A percentile compares a stretch with the other conserved stretches of the same genome.
Conservation (phyloP, 2,113 vertebrate genomes). For the Dipodomys ordii region DNA sequence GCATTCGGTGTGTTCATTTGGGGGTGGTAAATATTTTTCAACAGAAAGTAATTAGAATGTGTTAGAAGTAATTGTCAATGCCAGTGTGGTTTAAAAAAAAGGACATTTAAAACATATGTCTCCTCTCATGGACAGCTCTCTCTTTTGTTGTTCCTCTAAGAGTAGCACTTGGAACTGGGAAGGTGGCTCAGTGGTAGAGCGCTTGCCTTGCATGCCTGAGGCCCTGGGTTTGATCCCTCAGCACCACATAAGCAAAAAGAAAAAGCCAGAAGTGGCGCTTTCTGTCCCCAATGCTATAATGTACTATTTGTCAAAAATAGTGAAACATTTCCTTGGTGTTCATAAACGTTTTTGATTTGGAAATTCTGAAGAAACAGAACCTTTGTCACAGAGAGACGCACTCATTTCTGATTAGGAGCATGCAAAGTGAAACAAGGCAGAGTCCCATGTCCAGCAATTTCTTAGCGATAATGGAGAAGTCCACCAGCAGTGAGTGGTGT, state of each 20-base stretch:
- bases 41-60: not conserved
- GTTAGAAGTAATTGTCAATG: not conserved
- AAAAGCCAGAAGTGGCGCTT: not conserved
- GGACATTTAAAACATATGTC: not conserved
- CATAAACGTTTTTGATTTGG: constrained; percentile 8
- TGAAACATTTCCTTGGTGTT: not conserved
- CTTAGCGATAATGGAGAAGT: rapidly evolving
- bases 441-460: not conserved
- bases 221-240: too few relatives aligned
- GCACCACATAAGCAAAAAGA: too few relatives aligned
- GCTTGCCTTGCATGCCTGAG: too few relatives aligned
- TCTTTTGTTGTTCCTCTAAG: not conserved
- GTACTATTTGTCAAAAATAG: not conserved
- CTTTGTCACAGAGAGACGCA: not conserved
- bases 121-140: not conserved
- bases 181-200: too few relatives aligned
- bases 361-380: not conserved
- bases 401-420: not conserved
- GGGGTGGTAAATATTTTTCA: not conserved
- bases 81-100: not conserved
- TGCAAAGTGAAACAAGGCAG: not conserved
- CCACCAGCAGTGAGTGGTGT: rapidly evolving
- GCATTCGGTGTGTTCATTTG: not conserved
- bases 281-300: not conserved
- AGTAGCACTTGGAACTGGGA: not conserved